phyloP scores from a whole-genome alignment of 2,888 invertebrate species.

The Cosmorhoe ocellata region DNA sequence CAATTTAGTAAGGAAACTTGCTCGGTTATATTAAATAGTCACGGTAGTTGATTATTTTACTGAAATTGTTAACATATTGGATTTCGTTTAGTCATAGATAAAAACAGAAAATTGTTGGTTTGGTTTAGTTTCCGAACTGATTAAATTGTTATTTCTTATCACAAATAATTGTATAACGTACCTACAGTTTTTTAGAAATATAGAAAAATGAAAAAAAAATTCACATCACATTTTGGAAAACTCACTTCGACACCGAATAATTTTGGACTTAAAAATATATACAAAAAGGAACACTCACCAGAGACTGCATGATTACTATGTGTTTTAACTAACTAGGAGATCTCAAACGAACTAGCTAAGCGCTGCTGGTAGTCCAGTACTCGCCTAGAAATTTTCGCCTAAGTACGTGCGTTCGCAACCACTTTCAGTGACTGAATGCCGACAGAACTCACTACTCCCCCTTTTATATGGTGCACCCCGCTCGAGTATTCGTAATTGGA shows the following conservation, averaged over 20 bases:
- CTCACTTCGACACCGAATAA: constrained; percentile 6
- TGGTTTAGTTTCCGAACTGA: neutral
- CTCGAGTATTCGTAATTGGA: constrained; percentile 71
- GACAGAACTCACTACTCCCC: constrained; percentile 59
- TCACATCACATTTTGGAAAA: constrained; percentile 10
- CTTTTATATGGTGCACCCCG: constrained; percentile 78
- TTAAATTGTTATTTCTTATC: no score
- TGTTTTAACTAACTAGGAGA: constrained; percentile 68
- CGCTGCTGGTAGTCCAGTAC: constrained; percentile 78
- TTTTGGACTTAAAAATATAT: constrained; percentile 16
- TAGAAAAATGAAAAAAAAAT: neutral
- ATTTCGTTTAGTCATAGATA: neutral
- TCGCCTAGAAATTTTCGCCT: constrained; percentile 81
- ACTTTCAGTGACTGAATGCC: constrained; percentile 72
- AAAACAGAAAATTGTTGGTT: neutral
- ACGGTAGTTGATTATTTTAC: constrained; percentile 8
- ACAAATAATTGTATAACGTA: no score
- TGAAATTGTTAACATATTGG: constrained; percentile 1
- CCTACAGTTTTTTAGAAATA: no score
- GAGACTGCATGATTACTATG: constrained; percentile 78
- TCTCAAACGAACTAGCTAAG: constrained; percentile 81
- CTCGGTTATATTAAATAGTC: neutral
- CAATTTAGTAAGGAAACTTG: constrained; percentile 6
- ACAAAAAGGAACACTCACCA: constrained; percentile 66
- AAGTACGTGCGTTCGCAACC: constrained; percentile 71